Conservation (phyloP, 2,888 invertebrate species). For the Carcina quercana region DNA sequence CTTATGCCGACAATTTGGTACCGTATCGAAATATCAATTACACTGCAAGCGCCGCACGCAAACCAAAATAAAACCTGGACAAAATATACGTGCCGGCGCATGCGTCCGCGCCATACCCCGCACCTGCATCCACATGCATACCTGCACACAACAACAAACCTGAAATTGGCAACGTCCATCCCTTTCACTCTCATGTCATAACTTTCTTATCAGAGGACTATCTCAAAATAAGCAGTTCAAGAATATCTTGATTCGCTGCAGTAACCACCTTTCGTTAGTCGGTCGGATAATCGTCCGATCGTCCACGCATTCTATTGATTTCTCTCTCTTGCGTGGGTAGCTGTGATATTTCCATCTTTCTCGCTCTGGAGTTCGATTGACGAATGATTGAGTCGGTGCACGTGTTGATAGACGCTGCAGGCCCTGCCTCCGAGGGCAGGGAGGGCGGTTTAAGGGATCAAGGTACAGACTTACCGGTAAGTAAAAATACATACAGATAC, state of each 20-base stretch:
- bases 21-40: conserved; percentile 57
- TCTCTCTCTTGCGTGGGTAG: conserved; percentile 39
- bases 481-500: no score
- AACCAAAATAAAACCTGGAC: conserved; percentile 44
- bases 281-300: conserved; percentile 45
- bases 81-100: conserved; percentile 47
- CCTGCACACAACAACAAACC: conserved; percentile 19
- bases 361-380: conserved; percentile 50
- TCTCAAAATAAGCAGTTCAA: conserved; percentile 24
- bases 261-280: conserved; percentile 45
- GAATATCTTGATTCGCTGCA: conserved; percentile 41
- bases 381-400: conserved; percentile 52
- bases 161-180: conserved; percentile 38
- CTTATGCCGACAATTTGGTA: no score
- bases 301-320: conserved; percentile 28
- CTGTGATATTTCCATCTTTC: conserved; percentile 45
- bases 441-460: conserved; percentile 34
- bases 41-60: conserved; percentile 37
- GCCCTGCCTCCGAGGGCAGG: conserved; percentile 39
- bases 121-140: conserved; percentile 25
- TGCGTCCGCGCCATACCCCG: conserved; percentile 42
- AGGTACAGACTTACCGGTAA: no score
- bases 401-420: conserved; percentile 47
- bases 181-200: conserved; percentile 37
- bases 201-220: conserved; percentile 31